These are phyloP conservation scores for Selenia dentaria DNA, from an alignment of 2,888 invertebrate species.

Conservation along the genomic window DNA sequence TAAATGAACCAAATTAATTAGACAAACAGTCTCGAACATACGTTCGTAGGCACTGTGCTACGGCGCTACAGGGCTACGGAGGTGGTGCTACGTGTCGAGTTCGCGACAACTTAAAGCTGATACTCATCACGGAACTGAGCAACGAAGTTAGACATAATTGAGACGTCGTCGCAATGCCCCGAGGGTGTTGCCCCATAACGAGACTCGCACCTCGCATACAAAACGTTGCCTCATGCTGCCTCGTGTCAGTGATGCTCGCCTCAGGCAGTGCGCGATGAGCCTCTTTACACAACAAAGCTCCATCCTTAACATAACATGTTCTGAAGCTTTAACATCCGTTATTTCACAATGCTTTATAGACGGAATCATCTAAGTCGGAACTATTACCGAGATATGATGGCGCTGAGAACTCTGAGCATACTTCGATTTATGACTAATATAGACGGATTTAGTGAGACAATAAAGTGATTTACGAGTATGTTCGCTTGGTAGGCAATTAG, in stretches of 20 bases:
- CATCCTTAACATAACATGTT: too few species aligned
- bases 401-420: too few species aligned
- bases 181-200: slow-evolving; percentile 62
- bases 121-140: too few species aligned
- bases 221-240: slow-evolving; percentile 42
- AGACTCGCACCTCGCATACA: slow-evolving; percentile 67
- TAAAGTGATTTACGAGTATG: slow-evolving; percentile 46
- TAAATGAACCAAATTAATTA: too few species aligned
- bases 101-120: slow-evolving; percentile 52
- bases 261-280: too few species aligned
- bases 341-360: slow-evolving; percentile 9
- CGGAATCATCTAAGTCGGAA: slow-evolving; percentile 15
- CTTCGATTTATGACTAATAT: slow-evolving; percentile 41
- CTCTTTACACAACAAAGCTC: too few species aligned
- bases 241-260: too few species aligned
- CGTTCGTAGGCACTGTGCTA: too few species aligned
- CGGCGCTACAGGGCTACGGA: too few species aligned
- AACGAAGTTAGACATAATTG: too few species aligned
- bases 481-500: slow-evolving; percentile 22
- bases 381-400: slow-evolving; percentile 35
- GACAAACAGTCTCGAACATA: too few species aligned
- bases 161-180: slow-evolving; percentile 65
- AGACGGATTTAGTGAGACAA: slow-evolving; percentile 45
- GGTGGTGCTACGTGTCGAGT: slow-evolving; percentile 33
- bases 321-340: too few species aligned